phyloP scores from a whole-genome alignment of 2,888 invertebrate genomes.

The Drosophila cognata region DNA sequence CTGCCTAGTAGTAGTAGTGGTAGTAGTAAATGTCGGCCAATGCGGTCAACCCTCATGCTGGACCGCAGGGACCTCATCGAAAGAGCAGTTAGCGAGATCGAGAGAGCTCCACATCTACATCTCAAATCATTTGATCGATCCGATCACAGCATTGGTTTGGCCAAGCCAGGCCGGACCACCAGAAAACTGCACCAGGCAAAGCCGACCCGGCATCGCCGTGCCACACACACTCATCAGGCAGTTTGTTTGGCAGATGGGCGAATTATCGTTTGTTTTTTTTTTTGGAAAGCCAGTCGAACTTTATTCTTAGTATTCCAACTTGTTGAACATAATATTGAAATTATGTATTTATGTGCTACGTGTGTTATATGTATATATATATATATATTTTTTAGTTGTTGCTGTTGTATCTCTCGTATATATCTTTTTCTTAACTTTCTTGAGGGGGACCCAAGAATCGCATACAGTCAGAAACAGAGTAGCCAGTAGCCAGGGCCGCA shows the following conservation, averaged over 20 bases:
- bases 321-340: constrained; percentile 34
- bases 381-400: background rate
- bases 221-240: constrained; percentile 20
- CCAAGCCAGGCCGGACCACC: constrained; percentile 60
- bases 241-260: constrained; percentile 32
- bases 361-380: constrained; percentile 11
- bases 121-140: constrained; percentile 54
- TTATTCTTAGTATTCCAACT: constrained; percentile 8
- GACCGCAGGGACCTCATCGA: constrained; percentile 71
- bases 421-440: constrained; percentile 10
- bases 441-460: constrained; percentile 35
- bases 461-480: constrained; percentile 43
- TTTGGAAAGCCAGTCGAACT: constrained; percentile 6
- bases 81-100: constrained; percentile 58
- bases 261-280: constrained; percentile 31
- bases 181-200: constrained; percentile 45
- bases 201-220: constrained; percentile 31
- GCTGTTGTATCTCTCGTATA: constrained; percentile 5
- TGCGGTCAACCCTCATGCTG: constrained; percentile 55
- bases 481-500: constrained; percentile 48
- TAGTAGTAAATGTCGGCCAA: constrained; percentile 66
- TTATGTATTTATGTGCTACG: constrained; percentile 40
- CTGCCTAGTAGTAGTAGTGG: constrained; percentile 56
- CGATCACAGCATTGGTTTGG: constrained; percentile 34
- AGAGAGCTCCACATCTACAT: constrained; percentile 69